These are phyloP conservation scores for Holocentrus rufus DNA, from an alignment of 2,797 vertebrate genomes.

Conservation along the genomic window DNA sequence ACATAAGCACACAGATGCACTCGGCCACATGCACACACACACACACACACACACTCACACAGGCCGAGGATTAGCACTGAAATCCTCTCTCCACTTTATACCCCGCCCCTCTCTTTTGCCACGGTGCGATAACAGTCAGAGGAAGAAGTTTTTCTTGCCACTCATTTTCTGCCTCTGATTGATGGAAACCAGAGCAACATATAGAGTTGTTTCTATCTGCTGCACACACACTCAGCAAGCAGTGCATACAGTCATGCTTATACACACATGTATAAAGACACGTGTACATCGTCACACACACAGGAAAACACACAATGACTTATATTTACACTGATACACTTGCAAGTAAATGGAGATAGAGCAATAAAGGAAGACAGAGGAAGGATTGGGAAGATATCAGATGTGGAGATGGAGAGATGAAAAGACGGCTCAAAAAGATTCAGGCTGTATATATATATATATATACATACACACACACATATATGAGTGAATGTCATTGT, in stretches of 20 bases:
- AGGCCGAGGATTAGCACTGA: slow-evolving; percentile 52
- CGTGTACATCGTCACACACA: slow-evolving; percentile 9
- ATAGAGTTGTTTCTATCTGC: slow-evolving; percentile 32
- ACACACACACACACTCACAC: slow-evolving; percentile 6
- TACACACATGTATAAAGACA: slow-evolving; percentile 10
- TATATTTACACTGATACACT: background rate
- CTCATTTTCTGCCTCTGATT: slow-evolving; percentile 49
- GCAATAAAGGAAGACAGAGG: background rate
- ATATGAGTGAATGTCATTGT: slow-evolving; percentile 2
- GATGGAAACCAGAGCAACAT: slow-evolving; percentile 47
- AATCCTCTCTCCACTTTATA: slow-evolving; percentile 28
- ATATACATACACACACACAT: background rate
- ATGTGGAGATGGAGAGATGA: slow-evolving; percentile 3
- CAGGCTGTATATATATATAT: no score
- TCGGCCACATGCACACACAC: slow-evolving; percentile 8
- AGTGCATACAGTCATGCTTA: background rate
- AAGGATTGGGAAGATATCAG: background rate
- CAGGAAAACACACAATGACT: background rate
- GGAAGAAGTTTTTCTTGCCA: slow-evolving; percentile 51
- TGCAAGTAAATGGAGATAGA: no score
- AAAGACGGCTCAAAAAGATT: background rate
- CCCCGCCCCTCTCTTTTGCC: slow-evolving; percentile 4
- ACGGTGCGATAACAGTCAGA: slow-evolving; percentile 39
- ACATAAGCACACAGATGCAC: background rate
- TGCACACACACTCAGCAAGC: slow-evolving; percentile 26